Evolutionary conservation across 2,888 invertebrate genomes (phyloP).

Genomic region (Piscicola geometra): DNA sequence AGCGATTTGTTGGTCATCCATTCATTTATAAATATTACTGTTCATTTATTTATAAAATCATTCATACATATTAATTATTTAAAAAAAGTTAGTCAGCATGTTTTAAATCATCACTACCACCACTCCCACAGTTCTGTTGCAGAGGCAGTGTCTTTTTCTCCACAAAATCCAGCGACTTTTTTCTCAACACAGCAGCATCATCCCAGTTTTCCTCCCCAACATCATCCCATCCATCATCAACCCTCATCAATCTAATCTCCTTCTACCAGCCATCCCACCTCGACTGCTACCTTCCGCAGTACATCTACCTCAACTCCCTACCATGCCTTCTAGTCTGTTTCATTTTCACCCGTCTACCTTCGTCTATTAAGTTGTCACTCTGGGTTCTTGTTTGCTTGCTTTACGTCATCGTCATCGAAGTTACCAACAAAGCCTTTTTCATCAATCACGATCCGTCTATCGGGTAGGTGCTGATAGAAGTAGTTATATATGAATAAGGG

Average conservation of each 20-base stretch:
- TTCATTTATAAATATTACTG: no score
- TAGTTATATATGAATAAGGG: not conserved
- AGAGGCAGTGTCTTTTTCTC: conserved; percentile 47
- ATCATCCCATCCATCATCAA: conserved; percentile 68
- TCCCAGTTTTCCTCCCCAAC: conserved; percentile 33
- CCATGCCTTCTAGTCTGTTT: conserved; percentile 78
- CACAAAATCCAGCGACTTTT: conserved; percentile 28
- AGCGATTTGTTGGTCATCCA: no score
- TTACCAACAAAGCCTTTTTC: conserved; percentile 67
- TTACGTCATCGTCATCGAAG: conserved; percentile 73
- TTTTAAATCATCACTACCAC: no score
- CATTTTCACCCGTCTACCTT: conserved; percentile 76
- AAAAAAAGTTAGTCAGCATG: no score
- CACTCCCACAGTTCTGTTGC: conserved; percentile 54
- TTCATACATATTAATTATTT: not conserved
- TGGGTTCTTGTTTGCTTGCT: conserved; percentile 71
- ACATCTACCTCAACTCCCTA: conserved; percentile 77
- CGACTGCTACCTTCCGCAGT: conserved; percentile 69
- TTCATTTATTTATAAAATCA: not conserved
- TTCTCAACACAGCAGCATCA: conserved; percentile 7
- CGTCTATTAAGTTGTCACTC: conserved; percentile 73
- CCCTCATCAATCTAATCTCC: conserved; percentile 25
- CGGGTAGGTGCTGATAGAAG: conserved; percentile 28
- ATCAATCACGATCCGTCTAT: conserved; percentile 16
- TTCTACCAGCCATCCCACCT: conserved; percentile 60